A percentile compares a stretch with the other conserved stretches of the same genome.
Conservation (phyloP, 2,888 invertebrate species). For the Napeogenes inachia region DNA sequence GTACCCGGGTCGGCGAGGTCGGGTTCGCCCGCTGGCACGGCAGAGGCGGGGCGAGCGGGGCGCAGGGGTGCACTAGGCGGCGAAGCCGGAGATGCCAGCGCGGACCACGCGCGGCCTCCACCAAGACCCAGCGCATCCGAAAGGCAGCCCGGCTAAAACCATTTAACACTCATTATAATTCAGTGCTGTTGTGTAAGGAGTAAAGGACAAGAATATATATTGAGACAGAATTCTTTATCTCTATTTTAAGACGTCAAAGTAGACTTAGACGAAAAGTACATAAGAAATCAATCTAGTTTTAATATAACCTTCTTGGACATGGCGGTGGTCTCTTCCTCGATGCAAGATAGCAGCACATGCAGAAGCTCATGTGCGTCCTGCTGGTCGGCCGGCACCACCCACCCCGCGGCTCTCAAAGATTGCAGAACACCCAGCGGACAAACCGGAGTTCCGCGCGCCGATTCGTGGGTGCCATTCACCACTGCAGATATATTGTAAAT, state of each 20-base stretch:
- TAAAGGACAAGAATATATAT: no score
- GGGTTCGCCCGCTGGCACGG: conserved; percentile 61
- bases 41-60: conserved; percentile 40
- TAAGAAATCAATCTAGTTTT: conserved; percentile 25
- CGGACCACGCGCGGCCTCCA: conserved; percentile 65
- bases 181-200: no score
- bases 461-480: conserved; percentile 84
- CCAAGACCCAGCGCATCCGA: conserved; percentile 84
- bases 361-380: conserved; percentile 97
- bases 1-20: conserved; percentile 55
- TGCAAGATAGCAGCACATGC: conserved; percentile 90
- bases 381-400: conserved; percentile 93
- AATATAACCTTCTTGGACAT: conserved; percentile 77
- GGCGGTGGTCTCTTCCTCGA: conserved; percentile 89
- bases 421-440: conserved; percentile 81
- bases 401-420: conserved; percentile 85
- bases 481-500: conserved; percentile 58
- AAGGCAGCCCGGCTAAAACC: conserved; percentile 80
- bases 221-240: no score
- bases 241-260: no score
- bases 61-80: conserved; percentile 58
- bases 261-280: no score
- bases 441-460: conserved; percentile 78
- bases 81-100: conserved; percentile 69
- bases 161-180: no score